Conservation (phyloP, 1,140 invertebrate genomes). For the Microplitis demolitor region DNA sequence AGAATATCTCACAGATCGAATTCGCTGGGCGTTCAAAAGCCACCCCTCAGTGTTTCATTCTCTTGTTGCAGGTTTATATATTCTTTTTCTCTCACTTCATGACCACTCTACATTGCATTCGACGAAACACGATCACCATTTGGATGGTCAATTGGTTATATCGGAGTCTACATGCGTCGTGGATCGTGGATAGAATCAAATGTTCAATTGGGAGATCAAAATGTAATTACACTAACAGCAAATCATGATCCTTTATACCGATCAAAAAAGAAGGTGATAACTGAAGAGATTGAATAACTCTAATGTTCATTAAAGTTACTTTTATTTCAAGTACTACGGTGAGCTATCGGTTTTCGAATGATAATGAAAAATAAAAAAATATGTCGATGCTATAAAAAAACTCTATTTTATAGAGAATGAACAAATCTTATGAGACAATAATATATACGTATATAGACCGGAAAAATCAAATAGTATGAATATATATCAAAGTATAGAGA, state of each 20-base stretch:
- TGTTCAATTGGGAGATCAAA: neutral
- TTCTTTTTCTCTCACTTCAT: neutral
- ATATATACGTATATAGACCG: too few relatives aligned
- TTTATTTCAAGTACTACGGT: too few relatives aligned
- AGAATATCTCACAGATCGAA: conserved; percentile 2
- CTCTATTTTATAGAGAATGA: too few relatives aligned
- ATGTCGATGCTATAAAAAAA: too few relatives aligned
- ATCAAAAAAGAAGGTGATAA: neutral
- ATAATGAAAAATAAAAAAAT: too few relatives aligned
- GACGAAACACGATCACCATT: conserved; percentile 5
- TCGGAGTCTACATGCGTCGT: neutral
- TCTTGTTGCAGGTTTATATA: neutral
- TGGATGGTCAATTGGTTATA: conserved; percentile 8
- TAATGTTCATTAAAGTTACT: too few relatives aligned
- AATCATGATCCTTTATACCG: neutral
- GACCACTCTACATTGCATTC: neutral
- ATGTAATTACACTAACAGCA: neutral
- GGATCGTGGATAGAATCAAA: conserved; percentile 4
- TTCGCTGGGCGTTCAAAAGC: neutral
- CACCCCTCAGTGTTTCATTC: neutral
- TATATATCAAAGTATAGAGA: too few relatives aligned
- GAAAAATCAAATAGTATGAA: too few relatives aligned
- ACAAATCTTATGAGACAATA: too few relatives aligned
- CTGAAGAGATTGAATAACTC: too few relatives aligned
- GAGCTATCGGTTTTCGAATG: too few relatives aligned